phyloP scores from a whole-genome alignment of 2,113 vertebrate species.

The Hippopotamus amphibius region DNA sequence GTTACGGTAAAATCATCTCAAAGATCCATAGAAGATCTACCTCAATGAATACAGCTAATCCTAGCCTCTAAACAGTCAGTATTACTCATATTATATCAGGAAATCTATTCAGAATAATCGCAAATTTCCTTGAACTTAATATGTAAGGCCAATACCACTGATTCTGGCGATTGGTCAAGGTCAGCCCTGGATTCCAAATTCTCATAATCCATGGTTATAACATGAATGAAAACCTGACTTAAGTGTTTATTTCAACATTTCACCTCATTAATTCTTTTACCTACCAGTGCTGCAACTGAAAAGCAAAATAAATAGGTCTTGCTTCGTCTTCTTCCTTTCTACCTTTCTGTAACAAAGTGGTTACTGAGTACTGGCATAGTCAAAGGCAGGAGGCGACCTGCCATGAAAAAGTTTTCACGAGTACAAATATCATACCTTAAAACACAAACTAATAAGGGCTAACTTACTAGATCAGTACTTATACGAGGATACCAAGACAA shows the following conservation, averaged over 20 bases:
- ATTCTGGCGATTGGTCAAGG: not conserved
- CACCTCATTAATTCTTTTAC: not conserved
- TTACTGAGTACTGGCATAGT: not conserved
- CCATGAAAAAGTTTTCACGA: not conserved
- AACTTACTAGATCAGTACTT: not conserved
- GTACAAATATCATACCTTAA: not conserved
- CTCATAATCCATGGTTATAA: not conserved
- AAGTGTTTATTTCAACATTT: conserved; percentile 4
- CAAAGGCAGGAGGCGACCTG: not conserved
- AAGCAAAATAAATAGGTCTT: not conserved
- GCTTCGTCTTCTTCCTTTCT: conserved; percentile 4
- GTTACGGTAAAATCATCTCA: conserved; percentile 17
- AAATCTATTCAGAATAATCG: not conserved
- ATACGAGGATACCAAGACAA: not conserved
- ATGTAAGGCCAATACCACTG: not conserved
- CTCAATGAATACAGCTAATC: not conserved
- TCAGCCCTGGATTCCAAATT: not conserved
- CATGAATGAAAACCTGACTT: not conserved
- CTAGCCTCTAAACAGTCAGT: not conserved
- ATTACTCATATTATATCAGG: not conserved
- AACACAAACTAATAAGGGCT: not conserved
- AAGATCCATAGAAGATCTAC: not conserved
- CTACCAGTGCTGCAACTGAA: not conserved
- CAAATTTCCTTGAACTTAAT: not conserved
- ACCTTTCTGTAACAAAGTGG: not conserved